Evolutionary conservation across 2,888 invertebrate genomes (phyloP).

Genomic region (Asteroscopus sphinx): DNA sequence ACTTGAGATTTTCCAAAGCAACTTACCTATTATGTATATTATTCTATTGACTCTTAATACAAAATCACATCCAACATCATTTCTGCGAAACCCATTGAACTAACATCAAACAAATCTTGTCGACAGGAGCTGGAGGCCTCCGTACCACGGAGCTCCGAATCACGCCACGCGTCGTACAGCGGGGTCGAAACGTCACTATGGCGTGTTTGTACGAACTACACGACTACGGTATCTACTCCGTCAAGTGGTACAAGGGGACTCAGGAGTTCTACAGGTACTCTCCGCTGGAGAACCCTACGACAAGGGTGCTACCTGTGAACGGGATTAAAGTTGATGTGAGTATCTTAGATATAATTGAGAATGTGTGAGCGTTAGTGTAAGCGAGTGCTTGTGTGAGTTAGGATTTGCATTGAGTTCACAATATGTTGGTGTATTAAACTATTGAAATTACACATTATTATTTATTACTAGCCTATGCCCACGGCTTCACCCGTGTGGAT

Average conservation of each 20-base stretch:
- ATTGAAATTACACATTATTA: too few relatives aligned
- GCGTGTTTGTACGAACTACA: constrained; percentile 94
- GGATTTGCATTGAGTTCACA: neutral
- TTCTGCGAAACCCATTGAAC: neutral
- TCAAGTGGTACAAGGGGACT: constrained; percentile 96
- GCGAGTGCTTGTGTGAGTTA: too few relatives aligned
- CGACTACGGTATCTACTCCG: constrained; percentile 93
- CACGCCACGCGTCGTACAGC: constrained; percentile 92
- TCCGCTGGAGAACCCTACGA: constrained; percentile 92
- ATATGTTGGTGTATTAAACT: too few relatives aligned
- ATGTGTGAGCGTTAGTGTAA: too few relatives aligned
- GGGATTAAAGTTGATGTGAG: constrained; percentile 96
- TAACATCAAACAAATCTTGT: constrained; percentile 57
- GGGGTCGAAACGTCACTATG: constrained; percentile 92
- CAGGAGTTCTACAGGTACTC: constrained; percentile 96
- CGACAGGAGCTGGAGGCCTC: constrained; percentile 91
- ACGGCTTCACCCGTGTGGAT: too few relatives aligned
- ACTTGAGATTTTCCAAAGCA: too few relatives aligned
- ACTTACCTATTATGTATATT: too few relatives aligned
- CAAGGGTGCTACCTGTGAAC: constrained; percentile 92
- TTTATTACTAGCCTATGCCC: too few relatives aligned
- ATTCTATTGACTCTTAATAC: neutral
- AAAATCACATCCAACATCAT: neutral
- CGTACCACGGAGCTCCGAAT: constrained; percentile 93
- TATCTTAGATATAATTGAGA: constrained; percentile 63